phyloP scores from a whole-genome alignment of 1,140 invertebrate species.

The Pteromalus puparum region DNA sequence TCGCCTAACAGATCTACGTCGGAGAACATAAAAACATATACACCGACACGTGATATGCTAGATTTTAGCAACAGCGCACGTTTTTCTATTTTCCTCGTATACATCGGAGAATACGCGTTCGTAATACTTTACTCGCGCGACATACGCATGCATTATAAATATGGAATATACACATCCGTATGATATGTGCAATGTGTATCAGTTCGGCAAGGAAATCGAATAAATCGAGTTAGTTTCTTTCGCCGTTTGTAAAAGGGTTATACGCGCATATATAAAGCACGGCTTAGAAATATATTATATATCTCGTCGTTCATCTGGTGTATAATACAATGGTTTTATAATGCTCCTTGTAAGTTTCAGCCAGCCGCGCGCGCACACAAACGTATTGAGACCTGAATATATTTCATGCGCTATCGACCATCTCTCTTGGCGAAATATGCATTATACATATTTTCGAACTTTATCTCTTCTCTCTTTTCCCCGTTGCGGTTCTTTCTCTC shows the following conservation, averaged over 20 bases:
- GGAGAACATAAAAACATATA: background rate
- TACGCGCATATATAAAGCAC: no score
- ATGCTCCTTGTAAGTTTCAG: conserved; percentile 42
- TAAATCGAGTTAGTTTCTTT: conserved; percentile 25
- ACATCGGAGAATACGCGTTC: background rate
- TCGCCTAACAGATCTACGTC: no score
- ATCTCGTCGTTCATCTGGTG: conserved; percentile 8
- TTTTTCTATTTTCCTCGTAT: background rate
- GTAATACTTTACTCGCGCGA: background rate
- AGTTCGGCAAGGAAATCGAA: conserved; percentile 30
- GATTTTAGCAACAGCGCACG: background rate
- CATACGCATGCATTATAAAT: background rate
- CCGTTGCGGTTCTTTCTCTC: background rate
- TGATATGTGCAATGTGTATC: background rate
- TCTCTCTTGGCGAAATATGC: conserved; percentile 35
- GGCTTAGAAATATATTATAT: conserved; percentile 16
- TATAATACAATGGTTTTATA: conserved; percentile 48
- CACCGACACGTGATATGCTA: background rate
- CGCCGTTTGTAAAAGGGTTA: conserved; percentile 10
- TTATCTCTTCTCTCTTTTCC: conserved; percentile 13
- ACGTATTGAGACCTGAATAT: conserved; percentile 45
- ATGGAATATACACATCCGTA: background rate
- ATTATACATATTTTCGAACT: conserved; percentile 45
- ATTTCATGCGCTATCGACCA: conserved; percentile 42
- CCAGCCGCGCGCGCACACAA: no score